Evolutionary conservation across 1,140 invertebrate species (phyloP).

Genomic region (Lucilia sericata): DNA sequence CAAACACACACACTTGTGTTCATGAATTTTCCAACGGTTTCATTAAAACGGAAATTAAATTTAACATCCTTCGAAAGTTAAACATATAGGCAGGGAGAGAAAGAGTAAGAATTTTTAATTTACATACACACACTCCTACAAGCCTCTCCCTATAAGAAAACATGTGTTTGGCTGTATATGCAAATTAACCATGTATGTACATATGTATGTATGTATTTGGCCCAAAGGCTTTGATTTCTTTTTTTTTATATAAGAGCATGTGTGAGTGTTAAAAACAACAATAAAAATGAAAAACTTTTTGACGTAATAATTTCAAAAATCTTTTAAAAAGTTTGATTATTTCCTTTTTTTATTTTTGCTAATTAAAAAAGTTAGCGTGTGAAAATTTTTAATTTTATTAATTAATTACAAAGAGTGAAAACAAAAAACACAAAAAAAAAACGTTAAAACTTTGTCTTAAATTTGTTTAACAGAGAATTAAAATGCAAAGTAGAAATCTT

Average conservation of each 20-base stretch:
- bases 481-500: not conserved
- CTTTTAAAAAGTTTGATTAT: constrained; percentile 22
- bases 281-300: not conserved
- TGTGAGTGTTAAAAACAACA: not conserved
- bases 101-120: no score
- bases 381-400: constrained; percentile 42
- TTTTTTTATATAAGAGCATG: not conserved
- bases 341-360: not conserved
- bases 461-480: not conserved
- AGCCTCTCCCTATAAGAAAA: no score
- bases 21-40: constrained; percentile 39
- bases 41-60: constrained; percentile 41
- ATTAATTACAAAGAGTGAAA: constrained; percentile 9
- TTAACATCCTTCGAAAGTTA: constrained; percentile 27
- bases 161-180: not conserved
- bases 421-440: constrained; percentile 14
- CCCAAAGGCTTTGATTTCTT: constrained; percentile 33
- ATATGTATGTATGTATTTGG: constrained; percentile 21
- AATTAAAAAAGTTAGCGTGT: constrained; percentile 30
- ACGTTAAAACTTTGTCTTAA: not conserved
- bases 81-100: no score
- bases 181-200: not conserved
- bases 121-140: no score
- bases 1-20: not conserved
- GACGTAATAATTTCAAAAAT: not conserved